Evolutionary conservation across 37 sponge, comb jelly and placozoan genomes (phyloP), one percentile per base, ranked within the genome.

Genomic region (Eunapius fragilis): DNA sequence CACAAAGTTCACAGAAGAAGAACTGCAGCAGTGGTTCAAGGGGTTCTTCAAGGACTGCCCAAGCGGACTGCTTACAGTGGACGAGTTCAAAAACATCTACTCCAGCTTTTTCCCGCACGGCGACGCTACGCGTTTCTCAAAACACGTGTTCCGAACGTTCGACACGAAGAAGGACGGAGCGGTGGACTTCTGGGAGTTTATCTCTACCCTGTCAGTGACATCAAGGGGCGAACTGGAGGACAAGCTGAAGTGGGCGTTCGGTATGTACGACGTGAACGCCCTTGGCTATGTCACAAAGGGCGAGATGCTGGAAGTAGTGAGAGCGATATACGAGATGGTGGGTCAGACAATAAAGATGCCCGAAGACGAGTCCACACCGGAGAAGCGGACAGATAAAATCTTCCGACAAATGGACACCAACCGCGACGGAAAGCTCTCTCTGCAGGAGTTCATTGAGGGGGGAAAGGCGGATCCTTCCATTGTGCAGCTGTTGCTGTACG

Each of bases 391-490:
- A 2, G 99, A 98, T 12, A 96, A 98, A 80, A 97, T 98, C 50
- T 98, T 98, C 88, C 78, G 89, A 75, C 99, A 98, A 72, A 98
- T 98, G 99, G 99, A 98, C 77, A 80, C 87, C 78, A 98, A 98
- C 77, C 82, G 88, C 45, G 97, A 98, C 73, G 99, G 99, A 37
- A 92, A 93, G 37, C 87, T 98, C 30, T 96, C 97, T 0, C 88
- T 96, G 19, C 78, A 85, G 77, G 99, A 98, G 68, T 98, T 98
- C 68, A 97, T 98, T n/a, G 97, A 98, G 33, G 99, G 99, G 6
- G 97, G 97, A 74, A 95, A 93, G 84, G 95, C 94, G 73, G 99
- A 98, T 80, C 94, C 95, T 14, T 93, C 96, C 47, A 98, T 98
- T 35, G 95, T 98, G 14, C 79, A 91, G 34, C 79, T 98, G 45